Conservation (phyloP, 2,797 vertebrate species). For the Smutsia temminckii region DNA sequence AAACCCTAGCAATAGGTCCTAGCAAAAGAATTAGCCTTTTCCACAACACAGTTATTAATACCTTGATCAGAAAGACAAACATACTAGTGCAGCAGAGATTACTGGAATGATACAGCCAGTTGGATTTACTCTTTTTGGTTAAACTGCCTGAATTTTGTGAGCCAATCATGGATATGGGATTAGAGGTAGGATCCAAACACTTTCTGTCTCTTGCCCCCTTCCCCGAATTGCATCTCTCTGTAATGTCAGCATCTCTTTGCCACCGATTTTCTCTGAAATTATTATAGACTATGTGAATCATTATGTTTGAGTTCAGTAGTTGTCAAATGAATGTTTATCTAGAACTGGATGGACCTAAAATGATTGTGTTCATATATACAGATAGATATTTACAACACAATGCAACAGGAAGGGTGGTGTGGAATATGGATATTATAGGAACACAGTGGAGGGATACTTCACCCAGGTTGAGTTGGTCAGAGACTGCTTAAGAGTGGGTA, state of each 20-base stretch:
- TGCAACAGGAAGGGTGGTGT: background rate
- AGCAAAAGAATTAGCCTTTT: background rate
- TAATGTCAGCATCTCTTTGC: background rate
- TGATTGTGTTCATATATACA: background rate
- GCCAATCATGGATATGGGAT: background rate
- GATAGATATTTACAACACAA: background rate
- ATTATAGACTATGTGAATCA: background rate
- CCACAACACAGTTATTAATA: slow-evolving; percentile 17
- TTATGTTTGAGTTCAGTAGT: background rate
- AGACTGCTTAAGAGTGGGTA: background rate
- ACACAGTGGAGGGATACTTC: background rate
- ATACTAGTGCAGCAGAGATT: background rate
- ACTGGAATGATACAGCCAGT: background rate
- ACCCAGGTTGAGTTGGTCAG: background rate
- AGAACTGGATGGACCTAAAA: background rate
- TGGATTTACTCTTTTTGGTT: background rate
- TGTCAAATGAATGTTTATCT: slow-evolving; percentile 42
- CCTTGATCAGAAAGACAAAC: background rate
- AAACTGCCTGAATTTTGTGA: slow-evolving; percentile 8
- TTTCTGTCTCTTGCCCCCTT: background rate
- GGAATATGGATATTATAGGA: background rate
- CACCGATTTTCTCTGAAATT: background rate
- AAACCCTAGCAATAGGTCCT: background rate
- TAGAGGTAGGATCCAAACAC: background rate
- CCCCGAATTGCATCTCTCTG: background rate